Evolutionary conservation across 2,113 vertebrate genomes (phyloP), one percentile per base, ranked within the genome.

Genomic region (Pelmatolapia mariae): DNA sequence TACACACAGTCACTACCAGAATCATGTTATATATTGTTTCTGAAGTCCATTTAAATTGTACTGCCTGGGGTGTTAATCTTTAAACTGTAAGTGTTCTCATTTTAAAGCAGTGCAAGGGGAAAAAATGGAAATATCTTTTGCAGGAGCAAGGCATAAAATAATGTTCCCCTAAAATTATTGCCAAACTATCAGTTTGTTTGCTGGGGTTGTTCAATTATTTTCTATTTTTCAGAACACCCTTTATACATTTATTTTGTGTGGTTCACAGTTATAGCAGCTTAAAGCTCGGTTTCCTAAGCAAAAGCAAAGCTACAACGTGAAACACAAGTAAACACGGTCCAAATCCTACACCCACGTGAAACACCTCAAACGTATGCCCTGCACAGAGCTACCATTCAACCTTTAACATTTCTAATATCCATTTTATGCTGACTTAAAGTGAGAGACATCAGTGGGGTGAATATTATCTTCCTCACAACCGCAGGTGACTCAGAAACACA

Each of bases 401-500:
- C 56, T 68, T 73, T 40, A 84, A 33, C 82, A 63, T 80, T 63
- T 91, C 83, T 85, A 85, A 89, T 90, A 85, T 89, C 73, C 82
- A 90, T 8, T 83, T 86, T 61, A 50, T 4, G 87, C 80, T 91
- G 92, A 92, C 81, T 93, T 92, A 91, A 83, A 93, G 82, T 31
- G 90, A 92, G 88, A 91, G 53, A 68, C 31, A 80, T 5, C 56
- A 78, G 26, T 56, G 79, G 73, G 85, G 80, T 85, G 87, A 94
- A 94, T 91, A 87, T 89, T 71, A 90, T 91, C 91, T 78, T 43
- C 61, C 31, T 86, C 61, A 89, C 89, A 19, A 94, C 93, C 93
- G 87, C 94, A 94, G 59, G 83, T 95, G 94, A 95, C 83, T 95
- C 93, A 95, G 85, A 95, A 89, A 89, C 89, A 79, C 88, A 88